Evolutionary conservation across 2,888 invertebrate genomes (phyloP).

Genomic region (Tipula vernalis): DNA sequence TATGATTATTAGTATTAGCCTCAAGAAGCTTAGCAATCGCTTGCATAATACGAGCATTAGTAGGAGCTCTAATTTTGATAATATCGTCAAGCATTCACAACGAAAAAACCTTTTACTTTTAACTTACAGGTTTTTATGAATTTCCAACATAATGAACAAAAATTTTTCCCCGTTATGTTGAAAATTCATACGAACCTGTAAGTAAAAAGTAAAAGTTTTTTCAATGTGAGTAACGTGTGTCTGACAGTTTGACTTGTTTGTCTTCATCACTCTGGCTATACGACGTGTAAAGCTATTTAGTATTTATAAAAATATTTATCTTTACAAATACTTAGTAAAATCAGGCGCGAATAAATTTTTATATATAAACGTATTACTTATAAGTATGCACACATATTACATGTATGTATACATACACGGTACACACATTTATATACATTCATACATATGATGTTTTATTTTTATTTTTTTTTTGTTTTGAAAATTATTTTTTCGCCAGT

Average conservation of each 20-base stretch:
- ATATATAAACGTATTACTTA: not conserved
- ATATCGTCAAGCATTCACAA: no score
- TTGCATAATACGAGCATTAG: no score
- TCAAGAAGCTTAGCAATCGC: no score
- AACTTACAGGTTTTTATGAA: no score
- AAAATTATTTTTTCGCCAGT: not conserved
- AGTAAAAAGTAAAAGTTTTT: no score
- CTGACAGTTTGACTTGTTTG: not conserved
- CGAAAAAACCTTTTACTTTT: no score
- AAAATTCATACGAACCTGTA: no score
- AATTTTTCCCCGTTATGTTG: no score
- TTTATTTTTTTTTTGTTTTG: not conserved
- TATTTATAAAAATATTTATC: not conserved
- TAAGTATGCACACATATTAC: not conserved
- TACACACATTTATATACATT: not conserved
- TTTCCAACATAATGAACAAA: no score
- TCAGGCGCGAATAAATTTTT: not conserved
- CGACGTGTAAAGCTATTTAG: not conserved
- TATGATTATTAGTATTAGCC: no score
- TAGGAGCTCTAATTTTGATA: no score
- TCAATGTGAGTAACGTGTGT: no score
- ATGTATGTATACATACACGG: not conserved
- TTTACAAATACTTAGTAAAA: not conserved
- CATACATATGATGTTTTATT: not conserved
- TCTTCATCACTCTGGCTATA: not conserved